phyloP scores from a whole-genome alignment of 1,140 invertebrate genomes.

The Acromyrmex heyeri region DNA sequence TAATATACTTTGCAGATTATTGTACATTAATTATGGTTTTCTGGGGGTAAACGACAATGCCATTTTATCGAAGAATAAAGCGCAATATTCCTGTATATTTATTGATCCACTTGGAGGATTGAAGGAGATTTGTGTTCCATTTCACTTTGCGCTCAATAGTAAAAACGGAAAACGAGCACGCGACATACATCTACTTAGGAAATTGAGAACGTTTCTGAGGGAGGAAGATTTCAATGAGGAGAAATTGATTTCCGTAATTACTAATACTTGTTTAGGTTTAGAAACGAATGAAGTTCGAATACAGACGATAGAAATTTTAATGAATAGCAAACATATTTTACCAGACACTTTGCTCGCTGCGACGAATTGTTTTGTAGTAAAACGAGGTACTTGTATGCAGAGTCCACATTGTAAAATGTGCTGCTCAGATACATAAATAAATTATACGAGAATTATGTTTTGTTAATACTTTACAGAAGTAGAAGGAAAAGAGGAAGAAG shows the following conservation, averaged over 20 bases:
- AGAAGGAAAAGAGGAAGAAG: conserved; percentile 60
- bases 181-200: conserved; percentile 95
- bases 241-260: conserved; percentile 86
- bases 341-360: conserved; percentile 87
- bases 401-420: conserved; percentile 50
- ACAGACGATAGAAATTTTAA: conserved; percentile 91
- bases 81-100: conserved; percentile 91
- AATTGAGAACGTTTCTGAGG: conserved; percentile 91
- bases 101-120: conserved; percentile 93
- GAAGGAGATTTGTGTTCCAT: conserved; percentile 94
- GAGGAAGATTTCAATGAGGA: conserved; percentile 87
- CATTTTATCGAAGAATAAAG: conserved; percentile 85
- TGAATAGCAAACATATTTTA: conserved; percentile 88
- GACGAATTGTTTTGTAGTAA: conserved; percentile 85
- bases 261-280: conserved; percentile 89
- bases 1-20: conserved; percentile 86
- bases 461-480: conserved; percentile 47
- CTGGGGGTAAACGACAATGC: conserved; percentile 89
- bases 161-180: conserved; percentile 94
- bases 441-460: background rate
- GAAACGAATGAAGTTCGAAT: conserved; percentile 91
- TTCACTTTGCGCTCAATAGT: conserved; percentile 95
- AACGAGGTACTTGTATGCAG: conserved; percentile 71
- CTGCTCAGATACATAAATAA: background rate
- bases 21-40: conserved; percentile 93